A percentile compares a stretch with the other conserved stretches of the same genome.
These are phyloP conservation scores for Eremobia ochroleuca DNA, from an alignment of 2,888 invertebrate species.

Conservation along the genomic window DNA sequence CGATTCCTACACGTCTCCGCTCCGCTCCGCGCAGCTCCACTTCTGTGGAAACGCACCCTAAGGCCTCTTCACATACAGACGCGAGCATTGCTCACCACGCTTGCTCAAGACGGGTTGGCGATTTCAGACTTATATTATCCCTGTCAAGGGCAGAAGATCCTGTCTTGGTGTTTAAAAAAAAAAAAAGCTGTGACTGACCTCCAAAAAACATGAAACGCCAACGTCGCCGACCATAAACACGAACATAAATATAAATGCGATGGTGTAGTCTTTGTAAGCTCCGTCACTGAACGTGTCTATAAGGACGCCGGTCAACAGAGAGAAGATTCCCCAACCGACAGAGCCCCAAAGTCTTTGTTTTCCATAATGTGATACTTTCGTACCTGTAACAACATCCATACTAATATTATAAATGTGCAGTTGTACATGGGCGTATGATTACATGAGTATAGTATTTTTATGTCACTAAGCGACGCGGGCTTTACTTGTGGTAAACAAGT, in stretches of 20 bases:
- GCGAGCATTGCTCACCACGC: background rate
- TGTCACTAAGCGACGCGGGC: background rate
- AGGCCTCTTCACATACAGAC: background rate
- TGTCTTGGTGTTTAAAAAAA: too few relatives aligned
- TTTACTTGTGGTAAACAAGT: too few relatives aligned
- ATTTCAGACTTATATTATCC: background rate
- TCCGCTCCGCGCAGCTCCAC: too few relatives aligned
- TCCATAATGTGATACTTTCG: constrained; percentile 94
- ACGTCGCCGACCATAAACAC: constrained; percentile 93
- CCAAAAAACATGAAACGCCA: constrained; percentile 92
- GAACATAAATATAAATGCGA: constrained; percentile 95
- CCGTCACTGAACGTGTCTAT: constrained; percentile 94
- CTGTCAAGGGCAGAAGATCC: too few relatives aligned
- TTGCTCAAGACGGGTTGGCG: background rate
- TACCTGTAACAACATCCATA: constrained; percentile 86
- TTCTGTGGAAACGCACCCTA: too few relatives aligned
- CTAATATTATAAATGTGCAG: background rate
- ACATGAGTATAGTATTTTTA: background rate
- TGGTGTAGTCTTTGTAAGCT: constrained; percentile 93
- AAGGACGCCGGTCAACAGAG: constrained; percentile 94
- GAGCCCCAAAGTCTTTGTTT: constrained; percentile 97
- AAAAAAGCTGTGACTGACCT: constrained; percentile 88
- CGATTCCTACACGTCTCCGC: too few relatives aligned
- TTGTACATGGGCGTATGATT: background rate
- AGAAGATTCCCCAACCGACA: constrained; percentile 96